Base-by-base conservation (phyloP, 2,113 vertebrate species). In the Coturnix japonica region DNA sequence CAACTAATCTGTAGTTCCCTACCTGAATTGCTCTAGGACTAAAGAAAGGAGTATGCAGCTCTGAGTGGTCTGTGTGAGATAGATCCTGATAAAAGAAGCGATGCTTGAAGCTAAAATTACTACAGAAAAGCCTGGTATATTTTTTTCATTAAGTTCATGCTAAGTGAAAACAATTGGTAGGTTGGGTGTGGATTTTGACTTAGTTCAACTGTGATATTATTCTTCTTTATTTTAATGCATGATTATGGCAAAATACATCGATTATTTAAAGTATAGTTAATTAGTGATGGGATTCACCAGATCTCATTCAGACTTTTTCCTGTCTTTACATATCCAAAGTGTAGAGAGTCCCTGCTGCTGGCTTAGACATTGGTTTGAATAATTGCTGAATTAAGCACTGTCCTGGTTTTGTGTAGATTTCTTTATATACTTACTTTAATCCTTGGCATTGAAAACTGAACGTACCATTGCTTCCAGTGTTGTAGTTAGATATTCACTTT, bases 401-500 rank as follows among this genome's bases (percentile, higher is more conserved):
- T 43, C 23, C 20, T 81, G 39, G 6, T 46, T 94, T 81, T 79
- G 35, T 64, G 19, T 1, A 1, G 39, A 46, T 41, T 23, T 5
- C 31, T 87, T 69, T 56, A 31, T 20, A 20, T 11, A 11, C 19
- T n/a, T 1, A 57, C 61, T 64, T 72, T 26, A 41, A 10, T 71
- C 7, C 9, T 81, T 60, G 72, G 21, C 46, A 35, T 90, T 61
- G 46, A 53, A 71, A 78, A 31, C 16, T 14, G 16, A 57, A 46
- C 18, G 6, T 41, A 1, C 1, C 16, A 5, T 69, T 85, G 43
- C 64, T 30, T 46, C 39, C 8, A 9, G 0, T 53, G 5, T 43
- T 65, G 21, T 59, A 26, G 66, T 9, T 53, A 49, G 33, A 5
- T 8, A 18, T 41, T 25, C 57, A 17, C 17, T 63, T 57, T 65